These are phyloP conservation scores for Beris morrisii DNA, from an alignment of 2,888 invertebrate genomes.

Conservation along the genomic window DNA sequence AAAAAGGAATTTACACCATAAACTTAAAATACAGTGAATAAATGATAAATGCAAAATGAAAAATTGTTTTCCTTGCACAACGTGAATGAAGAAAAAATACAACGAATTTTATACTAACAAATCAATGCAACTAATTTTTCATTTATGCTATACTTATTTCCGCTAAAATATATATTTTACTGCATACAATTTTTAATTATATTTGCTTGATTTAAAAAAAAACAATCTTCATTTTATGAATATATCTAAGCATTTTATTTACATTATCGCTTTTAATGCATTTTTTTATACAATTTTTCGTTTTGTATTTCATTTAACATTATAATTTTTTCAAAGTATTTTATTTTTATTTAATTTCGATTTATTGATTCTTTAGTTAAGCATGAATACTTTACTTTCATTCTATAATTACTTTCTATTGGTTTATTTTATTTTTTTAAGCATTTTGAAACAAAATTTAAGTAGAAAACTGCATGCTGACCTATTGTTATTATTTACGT, in stretches of 20 bases:
- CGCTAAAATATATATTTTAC: not conserved
- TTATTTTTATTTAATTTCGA: not conserved
- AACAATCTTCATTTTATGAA: not conserved
- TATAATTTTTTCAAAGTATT: slow-evolving; percentile 13
- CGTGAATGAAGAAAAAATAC: not conserved
- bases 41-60: slow-evolving; percentile 43
- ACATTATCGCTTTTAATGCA: slow-evolving; percentile 25
- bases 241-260: slow-evolving; percentile 7
- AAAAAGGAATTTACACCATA: slow-evolving; percentile 5
- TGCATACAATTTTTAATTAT: not conserved
- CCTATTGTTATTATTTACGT: too few species aligned
- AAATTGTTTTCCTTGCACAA: slow-evolving; percentile 43
- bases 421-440: too few species aligned
- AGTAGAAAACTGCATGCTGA: too few species aligned
- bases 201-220: slow-evolving; percentile 4
- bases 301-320: slow-evolving; percentile 42
- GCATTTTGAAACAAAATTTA: too few species aligned
- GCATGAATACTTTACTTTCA: too few species aligned
- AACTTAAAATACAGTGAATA: slow-evolving; percentile 21
- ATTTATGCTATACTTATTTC: not conserved
- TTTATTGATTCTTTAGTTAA: too few species aligned
- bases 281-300: slow-evolving; percentile 42
- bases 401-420: too few species aligned
- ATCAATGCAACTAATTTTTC: slow-evolving; percentile 26
- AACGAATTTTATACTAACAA: slow-evolving; percentile 18